Percentiles rank a stretch among this genome's conserved stretches.
Conservation (phyloP, 2,888 invertebrate species). For the Pachliopta kotzebuea region DNA sequence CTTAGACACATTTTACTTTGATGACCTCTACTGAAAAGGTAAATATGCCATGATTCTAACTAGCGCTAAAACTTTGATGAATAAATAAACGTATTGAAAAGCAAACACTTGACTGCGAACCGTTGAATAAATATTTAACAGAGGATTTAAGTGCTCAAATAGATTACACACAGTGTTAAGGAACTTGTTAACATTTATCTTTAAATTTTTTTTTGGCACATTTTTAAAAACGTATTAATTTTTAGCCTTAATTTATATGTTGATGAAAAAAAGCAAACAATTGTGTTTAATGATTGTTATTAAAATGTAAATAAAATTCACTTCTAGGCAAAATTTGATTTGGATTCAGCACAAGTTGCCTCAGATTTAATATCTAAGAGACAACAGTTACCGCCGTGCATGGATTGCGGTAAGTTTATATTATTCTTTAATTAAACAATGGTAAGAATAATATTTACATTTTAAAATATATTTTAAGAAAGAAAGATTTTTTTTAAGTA, state of each 20-base stretch:
- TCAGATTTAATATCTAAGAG: constrained; percentile 33
- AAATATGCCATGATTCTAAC: constrained; percentile 2
- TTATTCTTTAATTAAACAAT: too few relatives aligned
- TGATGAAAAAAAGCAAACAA: background rate
- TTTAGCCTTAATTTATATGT: background rate
- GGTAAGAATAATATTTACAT: too few relatives aligned
- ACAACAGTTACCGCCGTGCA: constrained; percentile 44
- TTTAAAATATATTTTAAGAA: too few relatives aligned
- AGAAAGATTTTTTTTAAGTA: too few relatives aligned
- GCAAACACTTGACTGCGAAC: background rate
- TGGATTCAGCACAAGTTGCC: constrained; percentile 37
- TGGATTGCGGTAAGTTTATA: constrained; percentile 56
- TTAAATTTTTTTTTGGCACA: background rate
- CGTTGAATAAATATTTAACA: constrained; percentile 15
- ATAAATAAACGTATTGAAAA: constrained; percentile 8
- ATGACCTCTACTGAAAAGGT: constrained; percentile 6
- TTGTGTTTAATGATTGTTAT: background rate
- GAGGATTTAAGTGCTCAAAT: background rate
- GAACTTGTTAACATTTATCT: background rate
- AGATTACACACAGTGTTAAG: background rate
- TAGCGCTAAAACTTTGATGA: constrained; percentile 8
- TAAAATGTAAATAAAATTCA: background rate
- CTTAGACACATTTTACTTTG: constrained; percentile 9
- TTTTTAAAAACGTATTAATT: background rate
- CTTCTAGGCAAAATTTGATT: constrained; percentile 41